phyloP scores from a whole-genome alignment of 2,113 vertebrate genomes.

The Podocnemis expansa region DNA sequence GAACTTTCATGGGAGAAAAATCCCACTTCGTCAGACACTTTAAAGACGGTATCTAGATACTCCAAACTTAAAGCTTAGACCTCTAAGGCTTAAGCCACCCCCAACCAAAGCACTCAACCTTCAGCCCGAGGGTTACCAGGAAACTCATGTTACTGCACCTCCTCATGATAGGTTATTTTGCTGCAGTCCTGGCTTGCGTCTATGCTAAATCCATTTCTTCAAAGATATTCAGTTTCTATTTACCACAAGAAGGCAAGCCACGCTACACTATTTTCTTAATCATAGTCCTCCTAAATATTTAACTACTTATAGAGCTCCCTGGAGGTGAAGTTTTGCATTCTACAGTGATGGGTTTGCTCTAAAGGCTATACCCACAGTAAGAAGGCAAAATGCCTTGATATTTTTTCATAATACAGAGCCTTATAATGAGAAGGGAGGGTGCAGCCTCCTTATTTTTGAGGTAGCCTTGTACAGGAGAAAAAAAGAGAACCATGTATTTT shows the following conservation, averaged over 20 bases:
- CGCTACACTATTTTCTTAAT: not conserved
- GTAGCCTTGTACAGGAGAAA: not conserved
- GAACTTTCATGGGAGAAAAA: too few relatives aligned
- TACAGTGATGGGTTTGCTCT: not conserved
- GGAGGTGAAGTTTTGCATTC: not conserved
- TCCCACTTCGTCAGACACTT: too few relatives aligned
- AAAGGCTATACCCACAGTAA: not conserved
- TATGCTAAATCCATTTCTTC: conserved; percentile 29
- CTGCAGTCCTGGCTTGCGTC: not conserved
- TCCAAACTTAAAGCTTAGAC: not conserved
- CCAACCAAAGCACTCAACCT: conserved; percentile 19
- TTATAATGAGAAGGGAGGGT: not conserved
- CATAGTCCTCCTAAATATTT: conserved; percentile 4
- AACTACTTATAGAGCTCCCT: conserved; percentile 6
- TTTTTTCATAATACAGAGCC: conserved; percentile 6
- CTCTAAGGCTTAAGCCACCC: not conserved
- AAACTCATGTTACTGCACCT: conserved; percentile 10
- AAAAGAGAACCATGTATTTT: conserved; percentile 16
- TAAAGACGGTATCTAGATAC: not conserved
- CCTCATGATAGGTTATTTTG: not conserved
- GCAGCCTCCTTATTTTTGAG: not conserved
- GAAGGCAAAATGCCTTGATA: not conserved
- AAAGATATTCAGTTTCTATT: not conserved
- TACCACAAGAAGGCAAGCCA: not conserved
- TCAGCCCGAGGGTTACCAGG: conserved; percentile 25